Base-by-base conservation (phyloP, 2,888 invertebrate genomes). In the Scaptodrosophila latifasciaeformis region DNA sequence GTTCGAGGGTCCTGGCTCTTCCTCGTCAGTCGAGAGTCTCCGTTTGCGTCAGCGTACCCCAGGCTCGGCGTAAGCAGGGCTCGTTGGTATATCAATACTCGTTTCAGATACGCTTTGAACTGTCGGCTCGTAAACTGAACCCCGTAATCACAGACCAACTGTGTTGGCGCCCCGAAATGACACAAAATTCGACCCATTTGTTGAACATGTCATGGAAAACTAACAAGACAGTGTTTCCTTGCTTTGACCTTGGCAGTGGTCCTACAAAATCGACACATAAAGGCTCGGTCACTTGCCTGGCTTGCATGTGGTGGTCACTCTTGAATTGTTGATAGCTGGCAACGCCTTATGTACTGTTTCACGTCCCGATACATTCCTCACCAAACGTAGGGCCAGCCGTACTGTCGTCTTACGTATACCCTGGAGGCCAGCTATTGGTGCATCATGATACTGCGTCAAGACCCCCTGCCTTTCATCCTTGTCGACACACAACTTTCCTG, bases 371-470 rank as follows among this genome's bases (percentile, higher is more conserved):
- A 45, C 15, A 59, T 34, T 0, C 60, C 62, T 2, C 59, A 55
- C 56, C 54, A 64, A 29, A 59, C 59, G 21, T 63, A 59, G 47
- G 4, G 43, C 10, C 0, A 60, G 15, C 5, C 59, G 39, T 0
- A 10, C 18, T 1, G 46, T 12, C 0, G 64, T 62, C n/a, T 62
- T 64, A 10, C 47, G 34, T 0, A 62, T 47, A 0, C 62, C 64
- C n/a, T 54, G 24, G 7, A 60, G 51, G 1, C 59, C 65, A 0
- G 54, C 62, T 1, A 39, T 34, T 2, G 51, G 44, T 3, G 13
- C 29, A 42, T 58, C 58, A 15, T 58, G 62, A 30, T 44, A 58
- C 29, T 60, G 50, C 21, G 2, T n/a, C 13, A 59, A 29, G 2
- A 57, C 40, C 9, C 13, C n/a, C 12, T 12, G 17, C n/a, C n/a